Evolutionary conservation across 1,140 invertebrate genomes (phyloP).

Genomic region (Calephelis nemesis): DNA sequence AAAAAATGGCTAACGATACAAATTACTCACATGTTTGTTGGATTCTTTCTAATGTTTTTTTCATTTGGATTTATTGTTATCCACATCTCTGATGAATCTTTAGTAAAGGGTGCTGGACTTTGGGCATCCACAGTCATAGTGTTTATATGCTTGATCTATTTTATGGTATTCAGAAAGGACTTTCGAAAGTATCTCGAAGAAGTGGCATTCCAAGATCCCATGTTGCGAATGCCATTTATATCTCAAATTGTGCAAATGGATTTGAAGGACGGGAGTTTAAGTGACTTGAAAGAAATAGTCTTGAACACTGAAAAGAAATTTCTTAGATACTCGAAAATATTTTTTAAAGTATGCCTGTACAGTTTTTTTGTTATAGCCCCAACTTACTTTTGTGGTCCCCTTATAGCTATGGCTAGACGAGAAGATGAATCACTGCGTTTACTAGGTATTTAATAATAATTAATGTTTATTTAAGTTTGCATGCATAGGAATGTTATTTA

Average conservation of each 20-base stretch:
- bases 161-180: conserved; percentile 49
- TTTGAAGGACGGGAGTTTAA: conserved; percentile 33
- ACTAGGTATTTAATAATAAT: conserved; percentile 41
- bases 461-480: too few relatives aligned
- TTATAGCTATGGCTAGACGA: conserved; percentile 53
- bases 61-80: conserved; percentile 52
- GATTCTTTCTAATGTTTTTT: conserved; percentile 51
- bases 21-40: conserved; percentile 52
- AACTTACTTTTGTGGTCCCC: conserved; percentile 53
- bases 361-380: conserved; percentile 45
- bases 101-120: conserved; percentile 59
- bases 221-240: conserved; percentile 58
- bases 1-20: conserved; percentile 51
- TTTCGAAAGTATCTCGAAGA: conserved; percentile 54
- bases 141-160: conserved; percentile 57
- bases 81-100: conserved; percentile 45
- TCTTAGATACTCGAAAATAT: conserved; percentile 44
- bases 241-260: conserved; percentile 36
- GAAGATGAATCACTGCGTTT: conserved; percentile 51
- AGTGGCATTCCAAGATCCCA: conserved; percentile 51
- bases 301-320: conserved; percentile 51
- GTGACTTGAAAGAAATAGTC: conserved; percentile 52
- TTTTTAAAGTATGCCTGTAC: conserved; percentile 51
- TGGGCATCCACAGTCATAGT: conserved; percentile 66
- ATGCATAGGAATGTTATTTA: too few relatives aligned